These are phyloP conservation scores for Ctenochaetus hawaiiensis DNA, from an alignment of 2,797 vertebrate genomes.

Conservation along the genomic window DNA sequence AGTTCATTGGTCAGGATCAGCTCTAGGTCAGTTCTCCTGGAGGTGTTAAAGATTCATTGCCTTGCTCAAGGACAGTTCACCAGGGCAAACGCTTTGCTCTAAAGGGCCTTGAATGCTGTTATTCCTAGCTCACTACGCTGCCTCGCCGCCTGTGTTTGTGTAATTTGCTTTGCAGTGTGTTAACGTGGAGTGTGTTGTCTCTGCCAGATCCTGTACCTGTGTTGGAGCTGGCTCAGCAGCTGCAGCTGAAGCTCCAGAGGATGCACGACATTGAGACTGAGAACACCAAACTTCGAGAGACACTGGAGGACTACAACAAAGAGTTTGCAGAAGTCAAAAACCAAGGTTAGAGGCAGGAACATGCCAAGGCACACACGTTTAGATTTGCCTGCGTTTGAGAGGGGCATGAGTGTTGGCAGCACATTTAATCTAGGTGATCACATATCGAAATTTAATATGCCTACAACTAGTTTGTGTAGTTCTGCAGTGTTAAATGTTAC, in stretches of 20 bases:
- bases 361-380: slow-evolving; percentile 12
- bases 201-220: slow-evolving; percentile 93
- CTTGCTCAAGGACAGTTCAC: slow-evolving; percentile 81
- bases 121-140: slow-evolving; percentile 64
- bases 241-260: slow-evolving; percentile 97
- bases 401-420: slow-evolving; percentile 3
- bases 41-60: slow-evolving; percentile 85
- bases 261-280: slow-evolving; percentile 99
- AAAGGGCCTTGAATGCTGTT: slow-evolving; percentile 70
- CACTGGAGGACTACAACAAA: slow-evolving; percentile 98
- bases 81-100: slow-evolving; percentile 58
- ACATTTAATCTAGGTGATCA: slow-evolving; percentile 33
- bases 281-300: slow-evolving; percentile 98
- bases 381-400: slow-evolving; percentile 47
- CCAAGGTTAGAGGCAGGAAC: slow-evolving; percentile 89
- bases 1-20: slow-evolving; percentile 65
- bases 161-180: slow-evolving; percentile 69
- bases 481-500: not conserved
- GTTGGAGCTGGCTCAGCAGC: slow-evolving; percentile 96
- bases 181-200: slow-evolving; percentile 68
- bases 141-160: slow-evolving; percentile 70
- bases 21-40: slow-evolving; percentile 84
- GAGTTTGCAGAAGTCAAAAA: slow-evolving; percentile 99
- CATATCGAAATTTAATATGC: not conserved
- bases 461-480: not conserved